Evolutionary conservation across 2,888 invertebrate species (phyloP), one percentile per base, ranked within the genome.

Genomic region (Ormyrus thymus): DNA sequence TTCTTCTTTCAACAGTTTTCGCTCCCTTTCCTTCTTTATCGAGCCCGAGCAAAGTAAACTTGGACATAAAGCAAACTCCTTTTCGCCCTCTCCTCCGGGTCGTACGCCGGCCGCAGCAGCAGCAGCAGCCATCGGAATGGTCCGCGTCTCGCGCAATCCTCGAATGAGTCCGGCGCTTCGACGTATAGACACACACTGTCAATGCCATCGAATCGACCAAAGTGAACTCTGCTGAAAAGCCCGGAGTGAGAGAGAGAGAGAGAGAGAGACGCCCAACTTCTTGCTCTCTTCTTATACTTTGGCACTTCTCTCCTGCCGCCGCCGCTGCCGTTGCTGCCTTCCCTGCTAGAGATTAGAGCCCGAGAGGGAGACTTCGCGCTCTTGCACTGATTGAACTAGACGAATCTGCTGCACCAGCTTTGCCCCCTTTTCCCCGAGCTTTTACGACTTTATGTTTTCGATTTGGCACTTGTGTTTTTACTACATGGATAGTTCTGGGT

Each of bases 1-100:
- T 43, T 61, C 15, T 85, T 84, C 69, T 55, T 62, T 15, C 43
- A 58, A 15, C 65, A 58, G 15, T 43, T 59, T 13, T n/a, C 68
- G 13, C 75, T 29, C 48, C 55, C 11, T 46, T 43, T n/a, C 13
- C 65, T 8, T 15, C 64, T 43, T 53, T 61, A 46, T 62, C 68
- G n/a, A 15, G 61, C 53, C 29, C 66, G 68, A 61, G 68, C 55
- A 75, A 75, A 82, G 82, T 83, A 81, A 83, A 82, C 82, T 82
- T 82, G 64, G 79, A 78, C 82, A 79, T 82, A 82, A 83, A 83
- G 82, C 81, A 81, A 81, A 82, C 79, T 77, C 78, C 65, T 65
- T 62, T 79, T 56, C 64, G 8, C 11, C 48, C 13, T 51, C 56
- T 11, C 66, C 29, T 0, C 29, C 29, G 29, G 29, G 53, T 58